Base-by-base conservation (phyloP, 2,113 vertebrate species). In the Hiodon alosoides region DNA sequence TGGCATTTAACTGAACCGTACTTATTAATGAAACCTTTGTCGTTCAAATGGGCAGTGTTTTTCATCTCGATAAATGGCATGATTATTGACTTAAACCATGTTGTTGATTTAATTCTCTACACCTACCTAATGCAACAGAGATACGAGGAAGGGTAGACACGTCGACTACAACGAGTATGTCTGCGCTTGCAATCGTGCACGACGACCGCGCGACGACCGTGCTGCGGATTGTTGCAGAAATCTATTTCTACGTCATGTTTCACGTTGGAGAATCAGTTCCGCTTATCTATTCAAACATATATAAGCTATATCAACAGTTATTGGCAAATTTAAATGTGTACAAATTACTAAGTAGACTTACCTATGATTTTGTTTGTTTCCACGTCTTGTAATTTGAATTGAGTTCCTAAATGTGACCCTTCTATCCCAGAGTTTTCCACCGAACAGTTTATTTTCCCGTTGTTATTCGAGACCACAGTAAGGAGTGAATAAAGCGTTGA, bases 1-100 rank as follows among this genome's bases (percentile, higher is more conserved):
- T 87, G 85, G 78, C 86, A 88, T 89, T 90, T 87, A 81, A 81
- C 81, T 81, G 78, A 84, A 73, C 83, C 80, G 6, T 83, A 77
- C 71, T 60, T 72, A 79, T 78, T 72, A 75, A 85, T 81, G 76
- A 77, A 67, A 67, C 54, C 79, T 84, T 72, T 85, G 86, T 85
- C 80, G 67, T 73, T 76, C 80, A 80, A 80, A 79, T 79, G 69
- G 62, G 46, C 67, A 84, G 71, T 74, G 72, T 67, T 64, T 52
- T 65, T 75, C 71, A 67, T 69, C 48, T 59, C 83, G 81, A 89
- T 87, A 79, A 88, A 85, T 75, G 76, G 79, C 69, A 69, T 69
- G 11, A 17, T 51, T 81, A 76, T 72, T 81, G 81, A 88, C 77
- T 73, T 69, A 66, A 67, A 71, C 55, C 16, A 64, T 61, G n/a